A percentile compares a stretch with the other conserved stretches of the same genome.
phyloP scores from a whole-genome alignment of 2,888 invertebrate genomes.

The Sepioteuthis lessoniana region DNA sequence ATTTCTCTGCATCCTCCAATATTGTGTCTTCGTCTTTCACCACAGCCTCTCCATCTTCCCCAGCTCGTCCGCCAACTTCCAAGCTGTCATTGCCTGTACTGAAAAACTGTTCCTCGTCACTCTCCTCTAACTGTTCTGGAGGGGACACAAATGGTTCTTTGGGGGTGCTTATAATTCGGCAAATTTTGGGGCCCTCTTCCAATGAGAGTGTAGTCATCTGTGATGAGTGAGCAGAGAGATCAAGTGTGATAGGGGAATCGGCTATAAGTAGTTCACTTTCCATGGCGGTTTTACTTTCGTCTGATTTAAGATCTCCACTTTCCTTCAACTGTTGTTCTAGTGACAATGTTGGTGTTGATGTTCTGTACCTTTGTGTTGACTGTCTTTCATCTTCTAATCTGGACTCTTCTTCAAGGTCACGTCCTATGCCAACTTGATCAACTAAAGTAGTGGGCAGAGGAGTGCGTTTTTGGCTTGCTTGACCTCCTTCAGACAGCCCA shows the following conservation, averaged over 20 bases:
- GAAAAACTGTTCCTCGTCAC: not conserved
- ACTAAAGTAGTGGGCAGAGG: not conserved
- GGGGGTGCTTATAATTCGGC: not conserved
- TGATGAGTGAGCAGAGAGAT: not conserved
- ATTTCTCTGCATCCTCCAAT: not conserved
- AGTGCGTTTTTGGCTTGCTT: not conserved
- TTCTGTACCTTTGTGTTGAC: not conserved
- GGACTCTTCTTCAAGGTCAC: not conserved
- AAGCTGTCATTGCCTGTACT: not conserved
- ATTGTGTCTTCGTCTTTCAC: not conserved
- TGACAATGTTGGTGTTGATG: not conserved
- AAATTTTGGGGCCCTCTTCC: not conserved
- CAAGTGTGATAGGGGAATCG: not conserved
- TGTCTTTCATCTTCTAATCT: not conserved
- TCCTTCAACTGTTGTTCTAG: not conserved
- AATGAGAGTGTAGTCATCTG: not conserved
- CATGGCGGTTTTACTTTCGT: not conserved
- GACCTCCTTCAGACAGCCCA: not conserved
- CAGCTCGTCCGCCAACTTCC: not conserved
- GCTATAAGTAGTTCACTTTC: not conserved
- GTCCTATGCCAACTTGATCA: not conserved
- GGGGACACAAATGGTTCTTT: not conserved
- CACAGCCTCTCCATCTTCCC: not conserved
- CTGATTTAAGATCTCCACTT: not conserved
- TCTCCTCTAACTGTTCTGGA: not conserved